Percentiles rank a stretch among this genome's conserved stretches.
Evolutionary conservation across 2,797 vertebrate genomes (phyloP).

Genomic region (Eulemur rubriventer): DNA sequence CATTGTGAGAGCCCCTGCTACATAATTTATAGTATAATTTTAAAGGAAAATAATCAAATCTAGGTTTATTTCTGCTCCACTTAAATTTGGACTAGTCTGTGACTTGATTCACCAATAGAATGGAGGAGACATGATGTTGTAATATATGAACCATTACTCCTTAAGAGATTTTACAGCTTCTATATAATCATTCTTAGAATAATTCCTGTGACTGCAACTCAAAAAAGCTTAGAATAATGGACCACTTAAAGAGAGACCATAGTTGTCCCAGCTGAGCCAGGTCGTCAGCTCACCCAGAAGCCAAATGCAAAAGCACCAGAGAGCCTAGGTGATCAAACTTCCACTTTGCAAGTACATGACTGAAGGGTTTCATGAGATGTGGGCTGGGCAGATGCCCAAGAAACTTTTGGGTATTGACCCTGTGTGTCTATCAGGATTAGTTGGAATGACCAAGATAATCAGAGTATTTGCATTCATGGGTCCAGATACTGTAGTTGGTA

Average conservation of each 20-base stretch:
- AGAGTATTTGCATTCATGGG: not conserved
- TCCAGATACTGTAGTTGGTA: not conserved
- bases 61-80: not conserved
- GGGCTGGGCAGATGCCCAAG: not conserved
- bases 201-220: not conserved
- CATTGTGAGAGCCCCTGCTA: not conserved
- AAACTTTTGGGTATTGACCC: not conserved
- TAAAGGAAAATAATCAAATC: not conserved
- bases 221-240: not conserved
- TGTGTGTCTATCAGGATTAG: not conserved
- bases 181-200: not conserved
- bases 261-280: not conserved
- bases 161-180: not conserved
- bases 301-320: not conserved
- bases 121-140: not conserved
- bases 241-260: not conserved
- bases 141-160: not conserved
- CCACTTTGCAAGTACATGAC: too few relatives aligned
- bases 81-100: not conserved
- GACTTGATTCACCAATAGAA: not conserved
- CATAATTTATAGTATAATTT: not conserved
- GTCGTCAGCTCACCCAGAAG: not conserved
- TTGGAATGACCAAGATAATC: not conserved
- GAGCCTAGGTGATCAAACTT: accelerated
- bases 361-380: not conserved